phyloP scores from a whole-genome alignment of 2,888 invertebrate genomes.

The Rhingia rostrata region DNA sequence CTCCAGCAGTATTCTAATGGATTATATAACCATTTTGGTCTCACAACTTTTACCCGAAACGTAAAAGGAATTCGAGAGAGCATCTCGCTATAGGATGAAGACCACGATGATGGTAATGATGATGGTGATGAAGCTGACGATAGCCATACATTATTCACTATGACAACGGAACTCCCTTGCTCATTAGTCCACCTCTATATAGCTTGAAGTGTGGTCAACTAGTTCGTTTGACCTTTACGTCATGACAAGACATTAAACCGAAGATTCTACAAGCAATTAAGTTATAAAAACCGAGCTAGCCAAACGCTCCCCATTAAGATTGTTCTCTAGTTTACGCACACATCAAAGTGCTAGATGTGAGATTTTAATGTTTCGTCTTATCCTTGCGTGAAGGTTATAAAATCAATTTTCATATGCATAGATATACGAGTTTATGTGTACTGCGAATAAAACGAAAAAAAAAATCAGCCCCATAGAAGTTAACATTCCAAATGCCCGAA shows the following conservation, averaged over 20 bases:
- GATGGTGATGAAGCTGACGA: conserved; percentile 23
- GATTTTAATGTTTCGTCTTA: conserved; percentile 44
- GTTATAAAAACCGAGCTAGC: conserved; percentile 28
- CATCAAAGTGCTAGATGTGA: conserved; percentile 33
- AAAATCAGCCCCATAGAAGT: conserved; percentile 31
- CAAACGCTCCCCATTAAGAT: conserved; percentile 34
- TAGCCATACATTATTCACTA: conserved; percentile 8
- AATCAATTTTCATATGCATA: conserved; percentile 13
- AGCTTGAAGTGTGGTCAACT: conserved; percentile 42
- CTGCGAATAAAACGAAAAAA: conserved; percentile 23
- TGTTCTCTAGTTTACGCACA: conserved; percentile 38
- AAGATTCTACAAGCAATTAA: conserved; percentile 20
- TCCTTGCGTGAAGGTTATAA: conserved; percentile 5
- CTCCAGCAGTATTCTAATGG: conserved; percentile 76
- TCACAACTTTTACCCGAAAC: conserved; percentile 73
- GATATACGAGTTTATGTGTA: background rate
- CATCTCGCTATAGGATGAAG: conserved; percentile 32
- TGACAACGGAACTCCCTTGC: conserved; percentile 8
- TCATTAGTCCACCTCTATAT: background rate
- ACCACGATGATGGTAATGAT: conserved; percentile 35
- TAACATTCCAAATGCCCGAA: conserved; percentile 40
- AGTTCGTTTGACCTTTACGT: conserved; percentile 30
- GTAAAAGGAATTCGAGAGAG: conserved; percentile 47
- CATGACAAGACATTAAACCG: conserved; percentile 14
- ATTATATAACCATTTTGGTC: conserved; percentile 76